Evolutionary conservation across 2,797 vertebrate genomes (phyloP), one percentile per base, ranked within the genome.

Genomic region (Nothura maculosa): DNA sequence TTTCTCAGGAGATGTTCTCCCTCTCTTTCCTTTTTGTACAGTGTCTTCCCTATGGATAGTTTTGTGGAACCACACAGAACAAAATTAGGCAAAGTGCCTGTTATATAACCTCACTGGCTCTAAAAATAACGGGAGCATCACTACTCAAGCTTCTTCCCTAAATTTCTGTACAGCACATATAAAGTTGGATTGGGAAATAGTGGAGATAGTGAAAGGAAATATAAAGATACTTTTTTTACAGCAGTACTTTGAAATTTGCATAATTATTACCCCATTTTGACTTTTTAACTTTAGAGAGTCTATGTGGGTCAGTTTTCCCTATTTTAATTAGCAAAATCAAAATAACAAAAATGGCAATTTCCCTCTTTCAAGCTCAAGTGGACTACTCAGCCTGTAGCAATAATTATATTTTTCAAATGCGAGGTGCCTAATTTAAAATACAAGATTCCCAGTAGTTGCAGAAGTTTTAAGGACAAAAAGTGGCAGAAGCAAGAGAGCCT

Each of bases 331-430:
- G 91, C 68, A 96, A 97, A 97, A 96, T 95, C 89, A 96, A 94
- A 97, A 96, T 94, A 96, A 95, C 72, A 94, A 96, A 96, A 94
- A 90, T 84, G 73, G 85, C 86, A 95, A 89, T 94, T 96, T 97
- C 82, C 85, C 94, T 76, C 42, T 92, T 80, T 95, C 83, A 91
- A 92, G 79, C 81, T 96, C 92, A 87, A 93, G 87, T 94, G 90
- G 91, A 96, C 92, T 68, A 93, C 89, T 94, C 89, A 97, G 93
- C 93, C 97, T 92, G 85, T 96, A 96, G 96, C 93, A 96, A 97
- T 96, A 97, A 97, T 97, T 94, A 97, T 97, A 97, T 97, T 97
- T 98, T 97, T 93, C 94, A 96, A 96, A 96, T 94, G 92, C 95
- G 92, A 97, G 97, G 90, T 90, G 73, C 70, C 64, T 96, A 90